Evolutionary conservation across 1,140 invertebrate genomes (phyloP).

Genomic region (Mactra quadrangularis): DNA sequence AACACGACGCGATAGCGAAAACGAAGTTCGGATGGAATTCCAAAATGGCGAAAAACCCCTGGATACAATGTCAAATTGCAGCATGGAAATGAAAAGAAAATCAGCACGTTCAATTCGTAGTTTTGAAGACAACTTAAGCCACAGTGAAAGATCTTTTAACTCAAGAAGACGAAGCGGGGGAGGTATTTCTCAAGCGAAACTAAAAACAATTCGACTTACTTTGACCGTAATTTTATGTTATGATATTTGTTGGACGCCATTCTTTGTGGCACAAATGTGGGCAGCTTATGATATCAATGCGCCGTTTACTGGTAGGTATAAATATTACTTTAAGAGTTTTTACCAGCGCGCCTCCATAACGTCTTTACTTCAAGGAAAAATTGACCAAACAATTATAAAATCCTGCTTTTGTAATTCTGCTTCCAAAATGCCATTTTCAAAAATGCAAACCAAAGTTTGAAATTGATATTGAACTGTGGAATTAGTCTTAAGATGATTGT

Average conservation of each 20-base stretch:
- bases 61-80: too few relatives aligned
- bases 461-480: too few relatives aligned
- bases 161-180: conserved; percentile 48
- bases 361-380: too few relatives aligned
- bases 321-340: too few relatives aligned
- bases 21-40: not conserved
- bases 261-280: conserved; percentile 85
- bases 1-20: conserved; percentile 27
- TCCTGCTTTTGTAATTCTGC: too few relatives aligned
- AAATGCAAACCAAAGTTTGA: too few relatives aligned
- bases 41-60: not conserved
- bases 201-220: conserved; percentile 92
- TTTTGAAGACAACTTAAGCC: conserved; percentile 48
- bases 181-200: conserved; percentile 84
- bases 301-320: conserved; percentile 34
- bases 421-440: too few relatives aligned
- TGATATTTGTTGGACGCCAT: conserved; percentile 89
- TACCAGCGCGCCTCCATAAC: too few relatives aligned
- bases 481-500: too few relatives aligned
- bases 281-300: conserved; percentile 68
- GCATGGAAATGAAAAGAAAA: too few relatives aligned
- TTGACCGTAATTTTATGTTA: conserved; percentile 90
- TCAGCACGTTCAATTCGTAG: conserved; percentile 51
- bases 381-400: too few relatives aligned
- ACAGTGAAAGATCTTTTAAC: too few relatives aligned